Evolutionary conservation across 2,888 invertebrate species (phyloP), one percentile per base, ranked within the genome.

Genomic region (Sarcophaga rosellei): DNA sequence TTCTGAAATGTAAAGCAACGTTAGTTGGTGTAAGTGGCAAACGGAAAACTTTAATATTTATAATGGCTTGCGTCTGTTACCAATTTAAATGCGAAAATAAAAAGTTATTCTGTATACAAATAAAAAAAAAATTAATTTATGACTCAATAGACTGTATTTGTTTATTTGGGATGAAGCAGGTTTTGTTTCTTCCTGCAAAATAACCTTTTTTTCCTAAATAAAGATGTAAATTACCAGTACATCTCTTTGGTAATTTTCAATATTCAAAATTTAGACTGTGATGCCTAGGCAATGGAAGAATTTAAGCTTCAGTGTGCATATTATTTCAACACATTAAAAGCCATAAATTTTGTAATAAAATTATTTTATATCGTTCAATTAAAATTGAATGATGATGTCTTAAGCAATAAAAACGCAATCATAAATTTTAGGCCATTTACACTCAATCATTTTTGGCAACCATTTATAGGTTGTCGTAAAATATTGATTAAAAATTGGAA

Each of bases 71-170:
- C 8, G 35, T 57, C 35, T 44, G 45, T 17, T 35, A 62, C n/a
- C 21, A 59, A 72, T 15, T 53, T 73, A 57, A 65, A 79, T 73
- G 57, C 72, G 11, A 79, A 63, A 79, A 72, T 59, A 65, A 73
- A 79, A 65, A 79, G 62, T 68, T 81, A 35, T 81, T 74, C 68
- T 53, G 47, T 74, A 20, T 57, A 65, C 17, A 72, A 72, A 69
- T 6, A 47, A 47, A 35, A 25, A 35, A 45, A 35, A 35, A 35
- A 69, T 69, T 69, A 47, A 69, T 81, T 81, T 81, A 69, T 69
- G 11, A 53, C 74, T 63, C 81, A 75, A 74, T 53, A 81, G 74
- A 68, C 68, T 66, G 65, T 68, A 61, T 73, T 68, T 68, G 20
- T 21, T n/a, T 47, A 20, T 72, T 45, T 45, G 61, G 3, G 44